Base-by-base conservation (phyloP, 2,797 vertebrate species). In the Melanotaenia maccullochi region DNA sequence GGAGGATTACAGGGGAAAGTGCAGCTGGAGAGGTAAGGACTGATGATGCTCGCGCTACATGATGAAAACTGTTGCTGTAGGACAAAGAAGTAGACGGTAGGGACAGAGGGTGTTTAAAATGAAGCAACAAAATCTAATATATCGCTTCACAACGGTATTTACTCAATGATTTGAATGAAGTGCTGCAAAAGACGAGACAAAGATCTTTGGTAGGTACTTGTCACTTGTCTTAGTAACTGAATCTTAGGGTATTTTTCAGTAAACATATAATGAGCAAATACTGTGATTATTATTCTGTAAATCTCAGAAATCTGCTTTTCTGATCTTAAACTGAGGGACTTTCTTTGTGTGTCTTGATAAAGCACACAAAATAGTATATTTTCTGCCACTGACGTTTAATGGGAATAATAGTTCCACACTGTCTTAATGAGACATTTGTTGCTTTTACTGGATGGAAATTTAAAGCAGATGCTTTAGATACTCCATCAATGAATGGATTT, bases 1-100 rank as follows among this genome's bases (percentile, higher is more conserved):
- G 79, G 69, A 68, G 90, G 89, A 74, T 93, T 82, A 89, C 87
- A 92, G 83, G 77, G 30, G 80, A 82, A 84, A 80, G 69, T 66
- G 77, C 78, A 83, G 73, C 73, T 58, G 61, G 49, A 82, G 79
- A 85, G 83, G 82, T 78, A 75, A 85, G 83, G 80, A 76, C 82
- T 76, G 73, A 33, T 66, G 79, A 81, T 85, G 88, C 82, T 83
- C 81, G 71, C 77, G 55, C 64, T 25, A 65, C 66, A 68, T 55
- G 66, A 81, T 73, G 56, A 68, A 49, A 11, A 28, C 65, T 51
- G 35, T 30, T 62, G 49, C 57, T 54, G 56, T 9, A 63, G 65
- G 20, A 52, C 9, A 56, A 57, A 55, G 62, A 80, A 36, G 61
- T 82, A 51, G 66, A 81, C 57, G 54, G 56, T 13, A 42, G 68